Evolutionary conservation across 64 coral and sea anemone species (phyloP).

Genomic region (Catalaphyllia jardinei): DNA sequence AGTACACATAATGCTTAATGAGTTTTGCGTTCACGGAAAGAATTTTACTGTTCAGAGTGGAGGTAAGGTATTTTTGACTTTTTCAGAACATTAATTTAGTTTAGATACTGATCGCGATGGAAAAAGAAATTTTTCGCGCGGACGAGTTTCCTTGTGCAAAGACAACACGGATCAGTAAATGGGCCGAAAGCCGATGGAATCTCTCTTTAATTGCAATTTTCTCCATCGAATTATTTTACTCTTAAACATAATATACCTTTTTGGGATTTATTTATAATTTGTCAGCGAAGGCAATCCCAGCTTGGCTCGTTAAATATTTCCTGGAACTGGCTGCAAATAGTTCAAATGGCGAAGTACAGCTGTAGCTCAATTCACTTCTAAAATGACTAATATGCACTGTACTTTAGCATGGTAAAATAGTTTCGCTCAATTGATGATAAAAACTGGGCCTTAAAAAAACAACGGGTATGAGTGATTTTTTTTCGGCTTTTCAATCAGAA

Average conservation of each 20-base stretch:
- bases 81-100: background rate
- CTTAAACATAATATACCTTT: background rate
- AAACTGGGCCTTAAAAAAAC: too few species aligned
- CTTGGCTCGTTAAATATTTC: too few species aligned
- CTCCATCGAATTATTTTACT: background rate
- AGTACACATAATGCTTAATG: background rate
- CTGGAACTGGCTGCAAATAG: too few species aligned
- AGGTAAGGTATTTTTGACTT: background rate
- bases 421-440: too few species aligned
- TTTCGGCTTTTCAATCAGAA: too few species aligned
- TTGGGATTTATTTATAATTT: background rate
- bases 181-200: background rate
- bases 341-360: too few species aligned
- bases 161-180: too few species aligned
- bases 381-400: too few species aligned
- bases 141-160: background rate
- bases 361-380: too few species aligned
- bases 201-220: background rate
- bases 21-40: background rate
- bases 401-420: too few species aligned
- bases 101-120: background rate
- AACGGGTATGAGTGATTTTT: too few species aligned
- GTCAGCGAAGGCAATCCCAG: too few species aligned
- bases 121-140: background rate
- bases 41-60: background rate